These are phyloP conservation scores for Pheosia tremula DNA, from an alignment of 2,888 invertebrate species.

Conservation along the genomic window DNA sequence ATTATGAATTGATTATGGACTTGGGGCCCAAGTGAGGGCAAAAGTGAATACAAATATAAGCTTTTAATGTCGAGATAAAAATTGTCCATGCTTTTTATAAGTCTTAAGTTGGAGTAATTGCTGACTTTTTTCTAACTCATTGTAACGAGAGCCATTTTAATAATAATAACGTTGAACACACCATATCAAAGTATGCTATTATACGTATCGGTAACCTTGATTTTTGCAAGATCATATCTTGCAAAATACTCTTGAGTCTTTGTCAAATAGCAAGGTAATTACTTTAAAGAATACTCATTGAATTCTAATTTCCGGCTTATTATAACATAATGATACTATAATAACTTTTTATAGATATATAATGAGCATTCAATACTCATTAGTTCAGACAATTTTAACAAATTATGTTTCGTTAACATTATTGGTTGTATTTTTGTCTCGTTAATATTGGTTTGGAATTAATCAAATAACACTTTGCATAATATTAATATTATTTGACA, in stretches of 20 bases:
- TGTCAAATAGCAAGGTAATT: conserved; percentile 4
- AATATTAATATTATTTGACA: neutral
- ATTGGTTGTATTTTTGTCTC: neutral
- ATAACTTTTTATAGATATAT: neutral
- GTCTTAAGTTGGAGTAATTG: too few relatives aligned
- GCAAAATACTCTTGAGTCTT: neutral
- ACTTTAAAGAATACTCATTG: conserved; percentile 1
- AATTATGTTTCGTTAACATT: neutral
- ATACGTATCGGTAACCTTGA: neutral
- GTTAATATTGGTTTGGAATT: neutral
- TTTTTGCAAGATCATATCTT: conserved; percentile 1
- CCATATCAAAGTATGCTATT: neutral
- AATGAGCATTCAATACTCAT: conserved; percentile 2
- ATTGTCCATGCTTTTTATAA: too few relatives aligned
- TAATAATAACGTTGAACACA: neutral
- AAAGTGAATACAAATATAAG: too few relatives aligned
- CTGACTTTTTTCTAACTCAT: neutral
- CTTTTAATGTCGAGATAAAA: too few relatives aligned
- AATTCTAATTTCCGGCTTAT: neutral
- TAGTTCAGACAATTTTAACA: neutral
- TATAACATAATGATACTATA: neutral
- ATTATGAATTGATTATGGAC: too few relatives aligned
- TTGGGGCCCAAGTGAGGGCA: too few relatives aligned
- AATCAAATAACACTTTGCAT: neutral
- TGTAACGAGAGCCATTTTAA: neutral